Conservation (phyloP, 92 coral and sea anemone species). For the Diadumene lineata region DNA sequence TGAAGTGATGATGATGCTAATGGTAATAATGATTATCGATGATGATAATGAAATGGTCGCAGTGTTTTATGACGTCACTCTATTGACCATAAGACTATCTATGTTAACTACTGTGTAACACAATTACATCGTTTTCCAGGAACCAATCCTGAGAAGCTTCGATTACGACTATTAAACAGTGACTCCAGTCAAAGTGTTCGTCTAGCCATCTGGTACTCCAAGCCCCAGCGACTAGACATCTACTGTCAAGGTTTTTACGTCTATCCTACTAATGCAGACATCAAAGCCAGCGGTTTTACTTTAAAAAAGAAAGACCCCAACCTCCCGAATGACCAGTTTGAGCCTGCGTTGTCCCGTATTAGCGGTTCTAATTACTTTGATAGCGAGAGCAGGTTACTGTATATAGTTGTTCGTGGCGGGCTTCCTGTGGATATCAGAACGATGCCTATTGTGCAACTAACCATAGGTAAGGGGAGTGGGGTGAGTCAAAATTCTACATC, state of each 20-base stretch:
- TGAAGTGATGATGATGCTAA: too few species aligned
- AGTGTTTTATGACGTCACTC: too few species aligned
- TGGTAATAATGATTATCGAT: too few species aligned
- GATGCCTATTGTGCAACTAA: slow-evolving; percentile 79
- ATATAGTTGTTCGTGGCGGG: slow-evolving; percentile 76
- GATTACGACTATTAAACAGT: slow-evolving; percentile 70
- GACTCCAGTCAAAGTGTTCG: slow-evolving; percentile 63
- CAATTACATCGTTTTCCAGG: slow-evolving; percentile 22
- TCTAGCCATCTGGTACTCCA: slow-evolving; percentile 76
- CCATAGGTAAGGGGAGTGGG: slow-evolving; percentile 52
- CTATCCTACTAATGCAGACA: slow-evolving; percentile 75
- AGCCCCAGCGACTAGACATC: slow-evolving; percentile 81
- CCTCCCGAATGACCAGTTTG: slow-evolving; percentile 85
- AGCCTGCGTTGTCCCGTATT: slow-evolving; percentile 72
- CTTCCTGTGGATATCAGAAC: slow-evolving; percentile 82
- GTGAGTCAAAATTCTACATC: background rate
- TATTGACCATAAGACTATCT: background rate
- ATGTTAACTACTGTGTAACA: background rate
- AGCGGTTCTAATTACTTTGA: slow-evolving; percentile 90
- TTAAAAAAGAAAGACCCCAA: slow-evolving; percentile 63
- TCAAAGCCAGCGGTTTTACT: slow-evolving; percentile 60
- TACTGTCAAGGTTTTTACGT: slow-evolving; percentile 76
- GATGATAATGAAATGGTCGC: too few species aligned
- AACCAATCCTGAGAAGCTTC: slow-evolving; percentile 77
- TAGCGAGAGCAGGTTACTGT: slow-evolving; percentile 60